Base-by-base conservation (phyloP, 2,113 vertebrate genomes). In the Stomatorhinus ivindoensis region DNA sequence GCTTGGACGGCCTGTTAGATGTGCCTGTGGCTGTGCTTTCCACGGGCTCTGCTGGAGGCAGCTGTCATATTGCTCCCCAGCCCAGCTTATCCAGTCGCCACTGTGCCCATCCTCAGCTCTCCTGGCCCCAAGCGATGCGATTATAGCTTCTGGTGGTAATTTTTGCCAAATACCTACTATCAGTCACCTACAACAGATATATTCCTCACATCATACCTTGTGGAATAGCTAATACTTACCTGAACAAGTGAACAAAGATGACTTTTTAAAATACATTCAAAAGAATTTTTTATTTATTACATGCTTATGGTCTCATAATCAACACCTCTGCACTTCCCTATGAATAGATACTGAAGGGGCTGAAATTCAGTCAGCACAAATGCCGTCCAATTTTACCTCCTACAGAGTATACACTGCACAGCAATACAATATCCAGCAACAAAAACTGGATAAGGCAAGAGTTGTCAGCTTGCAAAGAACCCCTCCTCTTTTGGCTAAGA, bases 401-500 rank as follows among this genome's bases (percentile, higher is more conserved):
- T 87, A 87, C 85, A 87, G 50, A 89, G 27, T 42, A 55, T 31
- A 61, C 50, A 89, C 24, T 89, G 82, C 42, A 86, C 47, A 48
- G 42, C 53, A 86, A 86, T 73, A 9, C 51, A 89, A 31, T 87
- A 58, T 44, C 50, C 13, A 76, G 47, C 76, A 88, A 51, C 31
- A 80, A 44, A 87, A 89, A 87, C 58, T 48, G 83, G 86, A 89
- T 31, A 65, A 86, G 31, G 83, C 91, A 86, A 85, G 21, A 88
- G 89, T 88, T 76, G 87, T 58, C 69, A 19, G 47, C 87, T 85
- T 86, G 89, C 89, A 88, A 84, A 88, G 88, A 91, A 86, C 87
- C 88, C 90, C 89, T 87, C 61, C 86, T 89, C 47, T 84, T 87
- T 89, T 55, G 51, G 39, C 65, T 58, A 35, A 89, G 50, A 91